Conservation (phyloP, 2,888 invertebrate genomes). For the Seira sanloemensis region DNA sequence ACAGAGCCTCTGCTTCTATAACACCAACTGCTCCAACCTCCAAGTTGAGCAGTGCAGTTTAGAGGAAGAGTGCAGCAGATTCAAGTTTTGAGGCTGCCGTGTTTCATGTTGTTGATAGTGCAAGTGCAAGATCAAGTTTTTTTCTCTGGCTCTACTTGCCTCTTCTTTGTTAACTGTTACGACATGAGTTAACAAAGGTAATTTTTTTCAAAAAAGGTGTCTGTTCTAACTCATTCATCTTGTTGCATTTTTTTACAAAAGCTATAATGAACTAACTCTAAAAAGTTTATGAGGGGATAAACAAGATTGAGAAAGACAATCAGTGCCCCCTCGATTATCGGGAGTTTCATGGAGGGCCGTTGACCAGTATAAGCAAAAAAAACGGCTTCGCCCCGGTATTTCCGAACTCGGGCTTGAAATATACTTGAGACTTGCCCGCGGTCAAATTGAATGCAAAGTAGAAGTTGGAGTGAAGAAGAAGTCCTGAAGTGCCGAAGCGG, state of each 20-base stretch:
- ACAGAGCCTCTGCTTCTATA: background rate
- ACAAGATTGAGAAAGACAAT: background rate
- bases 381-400: too few relatives aligned
- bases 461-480: too few relatives aligned
- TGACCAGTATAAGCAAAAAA: too few relatives aligned
- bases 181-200: background rate
- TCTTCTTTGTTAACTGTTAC: background rate
- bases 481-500: too few relatives aligned
- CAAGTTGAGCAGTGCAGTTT: background rate
- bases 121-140: background rate
- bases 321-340: background rate
- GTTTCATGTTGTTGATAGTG: background rate
- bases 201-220: background rate
- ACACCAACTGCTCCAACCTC: background rate
- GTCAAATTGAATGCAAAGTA: too few relatives aligned
- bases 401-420: too few relatives aligned
- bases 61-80: background rate
- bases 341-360: background rate
- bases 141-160: background rate
- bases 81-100: background rate
- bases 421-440: too few relatives aligned
- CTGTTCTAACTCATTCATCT: background rate
- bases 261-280: background rate
- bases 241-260: background rate
- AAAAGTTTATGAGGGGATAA: background rate